phyloP scores from a whole-genome alignment of 2,888 invertebrate species.

The Epinotia brunnichana region DNA sequence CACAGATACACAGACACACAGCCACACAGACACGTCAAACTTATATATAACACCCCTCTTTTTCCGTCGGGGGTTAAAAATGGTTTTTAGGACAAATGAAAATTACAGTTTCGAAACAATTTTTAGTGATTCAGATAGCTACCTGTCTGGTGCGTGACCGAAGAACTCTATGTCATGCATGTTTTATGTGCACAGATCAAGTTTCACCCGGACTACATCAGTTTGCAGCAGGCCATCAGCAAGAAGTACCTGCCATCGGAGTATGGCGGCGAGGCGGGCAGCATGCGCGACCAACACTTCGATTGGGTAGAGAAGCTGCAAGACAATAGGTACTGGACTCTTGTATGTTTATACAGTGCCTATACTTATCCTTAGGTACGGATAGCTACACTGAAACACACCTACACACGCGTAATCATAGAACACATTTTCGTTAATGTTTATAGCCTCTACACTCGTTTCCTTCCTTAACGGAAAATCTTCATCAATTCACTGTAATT shows the following conservation, averaged over 20 bases:
- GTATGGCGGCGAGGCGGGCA: slow-evolving; percentile 85
- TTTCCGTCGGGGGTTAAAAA: too few relatives aligned
- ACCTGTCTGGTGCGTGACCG: not conserved
- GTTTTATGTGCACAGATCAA: slow-evolving; percentile 77
- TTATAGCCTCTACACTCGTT: not conserved
- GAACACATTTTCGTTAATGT: too few relatives aligned
- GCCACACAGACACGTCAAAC: too few relatives aligned
- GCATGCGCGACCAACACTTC: slow-evolving; percentile 79
- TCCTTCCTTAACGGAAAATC: slow-evolving; percentile 1
- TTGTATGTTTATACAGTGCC: too few relatives aligned
- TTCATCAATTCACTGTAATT: not conserved
- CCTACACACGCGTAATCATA: too few relatives aligned
- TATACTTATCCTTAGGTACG: too few relatives aligned
- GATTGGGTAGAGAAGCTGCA: slow-evolving; percentile 80
- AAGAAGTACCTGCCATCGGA: slow-evolving; percentile 86
- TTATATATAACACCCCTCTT: too few relatives aligned
- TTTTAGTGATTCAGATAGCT: too few relatives aligned
- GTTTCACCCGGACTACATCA: slow-evolving; percentile 85
- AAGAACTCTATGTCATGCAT: not conserved
- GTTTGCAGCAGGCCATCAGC: slow-evolving; percentile 84
- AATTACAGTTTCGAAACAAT: too few relatives aligned
- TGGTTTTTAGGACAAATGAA: too few relatives aligned
- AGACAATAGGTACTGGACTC: slow-evolving; percentile 70
- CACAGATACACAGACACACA: too few relatives aligned
- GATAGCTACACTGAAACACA: too few relatives aligned